Conservation (phyloP, 1,140 invertebrate genomes). For the Zophobas morio region DNA sequence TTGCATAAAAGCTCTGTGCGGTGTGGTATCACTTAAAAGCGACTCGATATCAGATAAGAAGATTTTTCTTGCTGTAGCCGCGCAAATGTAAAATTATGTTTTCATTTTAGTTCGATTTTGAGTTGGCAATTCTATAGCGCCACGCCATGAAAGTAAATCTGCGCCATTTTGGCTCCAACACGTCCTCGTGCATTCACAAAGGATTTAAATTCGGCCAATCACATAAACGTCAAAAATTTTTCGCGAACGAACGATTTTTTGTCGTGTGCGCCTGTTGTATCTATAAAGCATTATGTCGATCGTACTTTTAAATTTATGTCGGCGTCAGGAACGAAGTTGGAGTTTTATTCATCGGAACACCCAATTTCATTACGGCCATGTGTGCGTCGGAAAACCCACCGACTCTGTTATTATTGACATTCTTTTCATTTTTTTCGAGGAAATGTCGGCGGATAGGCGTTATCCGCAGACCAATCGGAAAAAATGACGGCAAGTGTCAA, state of each 20-base stretch:
- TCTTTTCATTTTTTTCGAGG: background rate
- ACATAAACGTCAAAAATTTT: background rate
- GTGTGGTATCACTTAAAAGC: too few species aligned
- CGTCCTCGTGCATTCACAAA: background rate
- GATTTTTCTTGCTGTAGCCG: too few species aligned
- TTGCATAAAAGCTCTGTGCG: too few species aligned
- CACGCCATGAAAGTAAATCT: background rate
- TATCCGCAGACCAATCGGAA: background rate
- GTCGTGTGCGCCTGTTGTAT: background rate
- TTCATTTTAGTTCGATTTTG: too few species aligned
- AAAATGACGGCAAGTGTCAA: background rate
- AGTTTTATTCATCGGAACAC: background rate
- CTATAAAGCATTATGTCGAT: background rate
- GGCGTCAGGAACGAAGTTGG: background rate
- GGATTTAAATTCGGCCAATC: background rate
- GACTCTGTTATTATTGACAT: constrained; percentile 1
- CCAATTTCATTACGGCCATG: background rate
- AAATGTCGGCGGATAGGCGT: background rate
- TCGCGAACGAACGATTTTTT: background rate
- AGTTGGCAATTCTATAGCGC: too few species aligned
- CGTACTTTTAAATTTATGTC: background rate
- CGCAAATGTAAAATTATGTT: too few species aligned
- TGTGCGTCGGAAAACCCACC: background rate
- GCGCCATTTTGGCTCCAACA: background rate
- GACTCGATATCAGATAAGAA: too few species aligned